These are phyloP conservation scores for Horisme vitalbata DNA, from an alignment of 2,888 invertebrate genomes.

Conservation along the genomic window DNA sequence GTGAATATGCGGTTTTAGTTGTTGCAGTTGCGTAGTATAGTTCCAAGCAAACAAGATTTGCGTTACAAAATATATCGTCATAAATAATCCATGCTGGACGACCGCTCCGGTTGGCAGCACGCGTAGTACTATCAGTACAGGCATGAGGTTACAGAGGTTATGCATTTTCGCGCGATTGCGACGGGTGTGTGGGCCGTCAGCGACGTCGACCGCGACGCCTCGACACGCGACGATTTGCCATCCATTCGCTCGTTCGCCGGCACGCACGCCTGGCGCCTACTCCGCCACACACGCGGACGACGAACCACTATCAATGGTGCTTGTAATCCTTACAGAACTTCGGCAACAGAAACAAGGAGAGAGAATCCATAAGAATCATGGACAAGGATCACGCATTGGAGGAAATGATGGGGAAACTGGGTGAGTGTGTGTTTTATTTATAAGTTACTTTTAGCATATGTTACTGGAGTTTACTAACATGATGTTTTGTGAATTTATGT, in stretches of 20 bases:
- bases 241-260: conserved; percentile 75
- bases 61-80: no score
- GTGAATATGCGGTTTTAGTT: no score
- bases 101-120: no score
- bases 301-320: conserved; percentile 63
- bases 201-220: conserved; percentile 46
- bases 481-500: conserved; percentile 28
- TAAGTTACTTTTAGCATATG: conserved; percentile 52
- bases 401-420: conserved; percentile 86
- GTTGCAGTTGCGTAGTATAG: no score
- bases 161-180: conserved; percentile 70
- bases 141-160: conserved; percentile 66
- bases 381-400: conserved; percentile 85
- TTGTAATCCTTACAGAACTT: conserved; percentile 62
- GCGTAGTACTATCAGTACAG: no score
- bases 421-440: conserved; percentile 62
- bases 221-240: conserved; percentile 44
- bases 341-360: conserved; percentile 37
- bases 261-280: conserved; percentile 65
- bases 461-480: conserved; percentile 34
- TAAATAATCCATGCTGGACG: no score
- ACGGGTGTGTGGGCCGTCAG: conserved; percentile 47
- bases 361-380: conserved; percentile 57
- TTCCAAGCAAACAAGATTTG: no score
- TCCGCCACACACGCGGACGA: conserved; percentile 47